Evolutionary conservation across 2,797 vertebrate species (phyloP).

Genomic region (Aldrovandia affinis): DNA sequence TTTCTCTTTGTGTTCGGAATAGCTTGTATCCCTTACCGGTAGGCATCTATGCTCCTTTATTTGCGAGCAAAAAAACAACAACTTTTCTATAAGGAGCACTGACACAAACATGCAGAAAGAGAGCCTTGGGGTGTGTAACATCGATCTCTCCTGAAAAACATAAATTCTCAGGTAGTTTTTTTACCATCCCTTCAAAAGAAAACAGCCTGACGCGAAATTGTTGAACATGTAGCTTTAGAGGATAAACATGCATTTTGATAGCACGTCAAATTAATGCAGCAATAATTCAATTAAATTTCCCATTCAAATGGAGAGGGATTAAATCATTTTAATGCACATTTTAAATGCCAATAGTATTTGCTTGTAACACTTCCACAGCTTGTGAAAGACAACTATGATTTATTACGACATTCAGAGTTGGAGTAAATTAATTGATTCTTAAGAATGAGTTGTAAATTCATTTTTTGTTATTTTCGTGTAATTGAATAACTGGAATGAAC

Average conservation of each 20-base stretch:
- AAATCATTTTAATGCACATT: background rate
- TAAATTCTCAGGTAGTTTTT: background rate
- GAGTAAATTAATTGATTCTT: background rate
- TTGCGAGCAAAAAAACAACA: background rate
- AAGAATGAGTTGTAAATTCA: background rate
- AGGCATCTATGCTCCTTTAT: background rate
- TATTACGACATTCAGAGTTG: background rate
- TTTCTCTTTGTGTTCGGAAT: too few species aligned
- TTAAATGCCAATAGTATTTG: background rate
- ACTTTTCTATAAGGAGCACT: background rate
- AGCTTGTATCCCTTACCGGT: too few species aligned
- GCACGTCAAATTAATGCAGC: background rate
- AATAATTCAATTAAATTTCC: background rate
- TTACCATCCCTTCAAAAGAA: background rate
- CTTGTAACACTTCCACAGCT: background rate
- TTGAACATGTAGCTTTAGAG: background rate
- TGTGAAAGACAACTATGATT: background rate
- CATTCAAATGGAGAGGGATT: background rate
- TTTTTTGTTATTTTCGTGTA: background rate
- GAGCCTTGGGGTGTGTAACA: background rate
- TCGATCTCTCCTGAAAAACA: too few species aligned
- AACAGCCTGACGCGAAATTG: background rate
- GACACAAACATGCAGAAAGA: background rate
- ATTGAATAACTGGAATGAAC: constrained; percentile 44
- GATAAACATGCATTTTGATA: background rate